phyloP scores from a whole-genome alignment of 2,888 invertebrate species.

The Ectemnius cavifrons region DNA sequence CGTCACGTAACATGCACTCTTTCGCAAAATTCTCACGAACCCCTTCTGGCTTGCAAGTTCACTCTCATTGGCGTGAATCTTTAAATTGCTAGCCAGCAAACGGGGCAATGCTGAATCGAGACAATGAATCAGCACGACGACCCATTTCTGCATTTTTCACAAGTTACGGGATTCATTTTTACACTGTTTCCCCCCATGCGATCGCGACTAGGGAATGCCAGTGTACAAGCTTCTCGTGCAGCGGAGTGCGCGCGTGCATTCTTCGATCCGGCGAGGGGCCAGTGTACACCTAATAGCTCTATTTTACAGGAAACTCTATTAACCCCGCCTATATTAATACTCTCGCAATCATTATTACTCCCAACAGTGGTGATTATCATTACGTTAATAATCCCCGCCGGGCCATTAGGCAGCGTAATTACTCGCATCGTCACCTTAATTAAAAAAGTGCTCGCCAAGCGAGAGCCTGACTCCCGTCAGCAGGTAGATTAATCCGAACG shows the following conservation, averaged over 20 bases:
- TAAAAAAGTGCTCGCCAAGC: constrained; percentile 35
- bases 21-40: constrained; percentile 34
- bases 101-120: too few relatives aligned
- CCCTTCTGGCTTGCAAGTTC: background rate
- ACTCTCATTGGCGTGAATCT: constrained; percentile 18
- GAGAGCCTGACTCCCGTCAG: too few relatives aligned
- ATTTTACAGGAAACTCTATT: constrained; percentile 38
- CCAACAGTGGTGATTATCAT: constrained; percentile 40
- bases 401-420: constrained; percentile 41
- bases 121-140: too few relatives aligned
- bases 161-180: too few relatives aligned
- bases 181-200: too few relatives aligned
- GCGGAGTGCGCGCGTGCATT: background rate
- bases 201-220: background rate
- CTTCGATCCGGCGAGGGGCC: background rate
- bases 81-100: background rate
- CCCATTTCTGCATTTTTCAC: too few relatives aligned
- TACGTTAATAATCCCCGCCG: constrained; percentile 36
- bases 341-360: constrained; percentile 41
- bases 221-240: background rate
- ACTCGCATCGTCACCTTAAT: constrained; percentile 38
- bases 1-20: constrained; percentile 36
- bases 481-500: too few relatives aligned
- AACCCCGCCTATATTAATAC: constrained; percentile 35
- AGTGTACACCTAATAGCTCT: background rate